Evolutionary conservation across 2,113 vertebrate species (phyloP), one percentile per base, ranked within the genome.

Genomic region (Gambusia holbrooki): DNA sequence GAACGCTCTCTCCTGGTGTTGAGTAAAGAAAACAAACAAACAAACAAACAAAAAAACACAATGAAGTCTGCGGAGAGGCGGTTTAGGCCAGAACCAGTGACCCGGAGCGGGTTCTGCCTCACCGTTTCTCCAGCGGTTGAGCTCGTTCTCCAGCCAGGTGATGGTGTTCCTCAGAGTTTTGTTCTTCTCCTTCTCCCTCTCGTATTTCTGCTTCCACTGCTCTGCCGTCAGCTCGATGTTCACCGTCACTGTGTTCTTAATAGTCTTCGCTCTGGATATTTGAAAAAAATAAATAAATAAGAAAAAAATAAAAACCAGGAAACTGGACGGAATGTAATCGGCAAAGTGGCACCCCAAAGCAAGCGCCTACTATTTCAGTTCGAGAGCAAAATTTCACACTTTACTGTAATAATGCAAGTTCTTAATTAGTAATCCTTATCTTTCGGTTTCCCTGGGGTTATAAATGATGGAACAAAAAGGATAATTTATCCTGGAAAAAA

Each of bases 121-220:
- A 98, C 97, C 97, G 0, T 96, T 98, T 76, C 97, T 96, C 97
- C 98, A 99, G 17, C 98, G 95, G 86, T 97, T 98, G 66, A 99
- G 96, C 81, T 99, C 98, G n/a, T 97, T 98, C 91, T 99, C 98
- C 87, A 99, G 91, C 96, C 97, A 98, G 71, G 96, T 97, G 81
- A 99, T 91, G 8, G 97, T 98, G 90, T 95, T 98, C 72, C 97
- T 95, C 51, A 99, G 89, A 12, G 95, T 96, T 92, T 97, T 98
- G 69, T 97, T 98, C 84, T 93, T 97, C 87, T 97, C 97, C 82
- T 99, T 99, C 91, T 99, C 98, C 80, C 94, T 93, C 87, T 99
- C 98, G 74, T 99, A 99, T 77, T 99, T 99, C 89, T 99, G 98
- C 93, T 98, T 98, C 98, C 98, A 99, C 67, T 99, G 97, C 62